These are phyloP conservation scores for Phylloscopus collybita DNA, from an alignment of 2,797 vertebrate genomes.

Conservation along the genomic window DNA sequence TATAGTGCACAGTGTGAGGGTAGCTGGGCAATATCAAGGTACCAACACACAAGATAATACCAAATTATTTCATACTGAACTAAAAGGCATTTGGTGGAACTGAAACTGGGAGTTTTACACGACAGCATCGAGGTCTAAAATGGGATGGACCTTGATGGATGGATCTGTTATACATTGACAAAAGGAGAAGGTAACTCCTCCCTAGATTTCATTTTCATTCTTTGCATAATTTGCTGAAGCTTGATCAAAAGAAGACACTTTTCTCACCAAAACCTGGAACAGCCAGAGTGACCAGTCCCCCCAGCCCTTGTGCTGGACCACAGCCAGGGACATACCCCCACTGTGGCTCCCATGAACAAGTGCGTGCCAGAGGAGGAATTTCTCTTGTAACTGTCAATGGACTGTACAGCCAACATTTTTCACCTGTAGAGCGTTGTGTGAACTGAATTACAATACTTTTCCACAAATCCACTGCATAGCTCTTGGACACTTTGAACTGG, in stretches of 20 bases:
- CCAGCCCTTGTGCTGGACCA: neutral
- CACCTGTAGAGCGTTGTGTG: neutral
- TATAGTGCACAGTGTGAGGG: neutral
- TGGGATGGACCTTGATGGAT: neutral
- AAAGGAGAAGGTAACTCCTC: neutral
- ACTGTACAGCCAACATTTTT: neutral
- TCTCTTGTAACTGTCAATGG: neutral
- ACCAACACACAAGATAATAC: neutral
- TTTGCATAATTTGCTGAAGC: neutral
- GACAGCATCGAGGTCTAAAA: neutral
- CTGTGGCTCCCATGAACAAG: neutral
- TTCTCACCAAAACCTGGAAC: neutral
- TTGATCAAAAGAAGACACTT: neutral
- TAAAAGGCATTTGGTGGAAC: neutral
- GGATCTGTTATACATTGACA: neutral
- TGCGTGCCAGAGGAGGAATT: fast-evolving
- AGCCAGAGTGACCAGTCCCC: neutral
- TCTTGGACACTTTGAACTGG: neutral
- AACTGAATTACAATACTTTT: neutral
- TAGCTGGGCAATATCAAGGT: neutral
- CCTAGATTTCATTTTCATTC: neutral
- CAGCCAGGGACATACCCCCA: neutral
- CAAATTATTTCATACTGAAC: neutral
- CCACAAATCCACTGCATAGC: neutral
- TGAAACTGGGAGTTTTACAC: neutral